Conservation (phyloP, 2,888 invertebrate genomes). For the Sphaerophoria rueppellii region DNA sequence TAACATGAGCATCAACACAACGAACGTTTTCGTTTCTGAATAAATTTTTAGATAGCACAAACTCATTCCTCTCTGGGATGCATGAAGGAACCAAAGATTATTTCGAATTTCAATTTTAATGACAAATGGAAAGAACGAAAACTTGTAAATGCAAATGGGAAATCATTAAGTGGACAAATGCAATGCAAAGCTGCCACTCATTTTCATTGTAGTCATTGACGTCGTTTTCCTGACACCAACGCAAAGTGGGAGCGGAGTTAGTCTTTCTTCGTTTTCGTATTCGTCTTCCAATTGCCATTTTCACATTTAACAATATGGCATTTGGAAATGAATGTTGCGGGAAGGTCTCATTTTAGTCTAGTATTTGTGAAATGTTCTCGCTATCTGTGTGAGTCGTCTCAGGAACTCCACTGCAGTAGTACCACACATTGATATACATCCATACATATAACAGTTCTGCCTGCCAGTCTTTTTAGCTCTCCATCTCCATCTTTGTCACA, state of each 20-base stretch:
- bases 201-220: slow-evolving; percentile 22
- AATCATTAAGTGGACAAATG: slow-evolving; percentile 72
- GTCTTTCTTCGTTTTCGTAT: neutral
- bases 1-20: neutral
- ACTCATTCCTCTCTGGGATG: neutral
- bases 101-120: slow-evolving; percentile 71
- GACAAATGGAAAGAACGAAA: slow-evolving; percentile 67
- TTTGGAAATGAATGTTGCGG: neutral
- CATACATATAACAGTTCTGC: neutral
- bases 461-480: slow-evolving; percentile 32
- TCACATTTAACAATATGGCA: slow-evolving; percentile 7
- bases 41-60: slow-evolving; percentile 10
- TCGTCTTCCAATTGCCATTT: slow-evolving; percentile 51
- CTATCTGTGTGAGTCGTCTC: slow-evolving; percentile 27
- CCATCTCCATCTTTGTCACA: slow-evolving; percentile 59
- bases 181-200: slow-evolving; percentile 50
- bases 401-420: slow-evolving; percentile 26
- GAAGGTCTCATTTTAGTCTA: slow-evolving; percentile 1
- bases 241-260: too few relatives aligned
- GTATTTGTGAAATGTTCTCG: neutral
- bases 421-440: too few relatives aligned
- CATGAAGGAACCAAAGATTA: slow-evolving; percentile 20
- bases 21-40: slow-evolving; percentile 1
- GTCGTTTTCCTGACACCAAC: neutral
- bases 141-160: slow-evolving; percentile 69